Base-by-base conservation (phyloP, 30 jellyfish, hydroid and myxozoan species). In the Hydractinia symbiolongicarpus region DNA sequence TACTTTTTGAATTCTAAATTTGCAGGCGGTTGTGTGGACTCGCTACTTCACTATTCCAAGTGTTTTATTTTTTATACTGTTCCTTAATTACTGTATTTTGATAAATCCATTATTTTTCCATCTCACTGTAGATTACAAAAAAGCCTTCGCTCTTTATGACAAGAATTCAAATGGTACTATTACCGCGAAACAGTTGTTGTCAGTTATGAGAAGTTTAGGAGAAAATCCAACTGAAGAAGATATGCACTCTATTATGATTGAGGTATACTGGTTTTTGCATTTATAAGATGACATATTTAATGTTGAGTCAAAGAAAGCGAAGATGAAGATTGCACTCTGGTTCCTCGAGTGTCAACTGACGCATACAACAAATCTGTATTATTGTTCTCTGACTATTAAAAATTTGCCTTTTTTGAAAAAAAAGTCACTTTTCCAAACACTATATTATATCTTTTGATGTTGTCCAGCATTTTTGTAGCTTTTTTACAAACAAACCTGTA, bases 211-310 rank as follows among this genome's bases (percentile, higher is more conserved):
- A 20, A 71, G 80, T 50, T 15, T 71, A 58, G 80, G 80, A 71
- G 60, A 71, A 58, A 71, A 71, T 71, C 80, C 80, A 1, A 71
- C 80, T n/a, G 80, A 71, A 71, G 60, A 71, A 20, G 80, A 71
- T 20, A 50, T 71, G 11, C 80, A 71, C 40, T 15, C 40, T 60
- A 71, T 71, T 53, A 71, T 71, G 7, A 71, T 19, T 5, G 80
- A 71, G 80, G 80, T 71, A 67, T 21, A 49, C 20, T 15, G 15
- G 15, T 58, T n/a, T n/a, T 64, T 1, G 4, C 4, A 51, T 64
- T 64, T 44, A n/a, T 6, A 13, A 7, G 19, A 64, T 44, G 5
- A n/a, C 52, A 64, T 64, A 1, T 64, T 6, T 64, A 30, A 30
- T 30, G 1, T 30, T 1, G 44, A 30, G 44, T 30, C 1, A 30